These are phyloP conservation scores for Drosophila persimilis DNA, from an alignment of 1,140 invertebrate genomes.

Conservation along the genomic window DNA sequence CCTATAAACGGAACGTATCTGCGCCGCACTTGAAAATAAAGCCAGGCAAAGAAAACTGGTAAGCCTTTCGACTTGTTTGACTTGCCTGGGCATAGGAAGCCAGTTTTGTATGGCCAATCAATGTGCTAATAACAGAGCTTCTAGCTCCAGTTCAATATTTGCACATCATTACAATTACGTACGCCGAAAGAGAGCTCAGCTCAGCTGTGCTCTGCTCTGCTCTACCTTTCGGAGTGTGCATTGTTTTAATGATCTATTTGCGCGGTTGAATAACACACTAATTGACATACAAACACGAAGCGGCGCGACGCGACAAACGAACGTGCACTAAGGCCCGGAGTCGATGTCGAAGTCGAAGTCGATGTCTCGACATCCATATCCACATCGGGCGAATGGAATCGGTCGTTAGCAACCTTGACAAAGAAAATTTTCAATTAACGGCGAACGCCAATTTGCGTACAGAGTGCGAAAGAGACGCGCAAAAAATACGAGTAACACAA, in stretches of 20 bases:
- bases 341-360: conserved; percentile 21
- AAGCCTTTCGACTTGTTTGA: conserved; percentile 34
- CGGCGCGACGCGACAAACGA: background rate
- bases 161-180: conserved; percentile 70
- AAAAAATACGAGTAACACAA: conserved; percentile 19
- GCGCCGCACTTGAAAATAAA: conserved; percentile 25
- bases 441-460: conserved; percentile 52
- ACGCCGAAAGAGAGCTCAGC: conserved; percentile 20
- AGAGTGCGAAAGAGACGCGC: conserved; percentile 19
- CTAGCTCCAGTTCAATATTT: conserved; percentile 58
- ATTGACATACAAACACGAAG: conserved; percentile 57
- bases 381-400: conserved; percentile 16
- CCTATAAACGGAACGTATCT: conserved; percentile 45
- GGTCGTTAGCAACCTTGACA: conserved; percentile 65
- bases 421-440: conserved; percentile 72
- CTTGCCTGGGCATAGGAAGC: conserved; percentile 36
- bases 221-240: conserved; percentile 19
- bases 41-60: conserved; percentile 46
- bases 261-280: conserved; percentile 67
- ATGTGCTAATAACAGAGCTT: conserved; percentile 41
- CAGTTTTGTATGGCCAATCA: conserved; percentile 51
- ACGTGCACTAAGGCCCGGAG: conserved; percentile 34
- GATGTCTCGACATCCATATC: too few relatives aligned
- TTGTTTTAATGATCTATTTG: conserved; percentile 59
- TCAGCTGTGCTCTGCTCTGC: background rate